Evolutionary conservation across 1,140 invertebrate genomes (phyloP), one percentile per base, ranked within the genome.

Genomic region (Stegodyphus mimosarum): DNA sequence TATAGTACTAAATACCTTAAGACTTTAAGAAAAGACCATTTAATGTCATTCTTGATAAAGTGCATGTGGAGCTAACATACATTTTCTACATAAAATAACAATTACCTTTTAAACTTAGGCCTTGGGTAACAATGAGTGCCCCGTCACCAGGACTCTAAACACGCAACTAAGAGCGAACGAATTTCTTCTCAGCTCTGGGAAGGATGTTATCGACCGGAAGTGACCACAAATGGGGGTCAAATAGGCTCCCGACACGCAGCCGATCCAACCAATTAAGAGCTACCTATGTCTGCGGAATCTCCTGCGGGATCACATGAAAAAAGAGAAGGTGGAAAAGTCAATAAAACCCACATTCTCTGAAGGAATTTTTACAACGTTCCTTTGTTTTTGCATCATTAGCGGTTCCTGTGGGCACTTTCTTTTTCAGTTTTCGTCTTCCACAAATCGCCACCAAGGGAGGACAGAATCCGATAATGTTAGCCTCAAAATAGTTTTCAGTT

Each of bases 301-400:
- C 66, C 18, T 70, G 13, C 17, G 66, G 66, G 66, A 79, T 70
- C 70, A 77, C 18, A 78, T 17, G 48, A 67, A 79, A 49, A 77
- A 79, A 79, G 64, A 53, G 49, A 52, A 67, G 48, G 66, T 15
- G n/a, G 64, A 50, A 79, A 79, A 79, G 77, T 70, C 77, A 79
- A 79, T 79, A 79, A 69, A 70, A 70, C 64, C 66, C 7, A 69
- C 66, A 53, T 79, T 70, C 66, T 48, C 13, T 15, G 66, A 55
- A 49, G 13, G 66, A 79, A 79, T n/a, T 79, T 79, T 79, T 79
- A 55, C 66, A 55, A 66, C 17, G 17, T 15, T 9, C 15, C 66
- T 64, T 79, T 55, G 50, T 79, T 79, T 79, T 79, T 79, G 66
- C 66, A 70, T 79, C 77, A 79, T 79, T 79, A 67, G 77, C 53